These are phyloP conservation scores for Dolichallabes microphthalmus DNA, from an alignment of 2,113 vertebrate species.

Conservation along the genomic window DNA sequence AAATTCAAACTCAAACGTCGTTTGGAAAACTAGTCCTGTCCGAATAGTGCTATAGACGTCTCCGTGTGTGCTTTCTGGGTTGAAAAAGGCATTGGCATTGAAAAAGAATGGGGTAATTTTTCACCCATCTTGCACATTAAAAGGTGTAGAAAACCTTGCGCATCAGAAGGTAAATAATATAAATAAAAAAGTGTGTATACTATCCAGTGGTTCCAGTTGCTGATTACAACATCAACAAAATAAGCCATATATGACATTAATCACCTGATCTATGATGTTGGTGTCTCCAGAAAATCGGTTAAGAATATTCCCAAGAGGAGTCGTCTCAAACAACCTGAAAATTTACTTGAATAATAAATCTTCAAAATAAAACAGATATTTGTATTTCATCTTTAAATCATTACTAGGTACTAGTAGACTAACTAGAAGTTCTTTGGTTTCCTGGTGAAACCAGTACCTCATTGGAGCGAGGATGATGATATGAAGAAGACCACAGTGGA, in stretches of 20 bases:
- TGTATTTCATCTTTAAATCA: not conserved
- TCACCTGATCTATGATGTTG: constrained; percentile 87
- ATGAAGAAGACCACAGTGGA: constrained; percentile 88
- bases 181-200: not conserved
- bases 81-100: too few relatives aligned
- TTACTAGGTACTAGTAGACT: not conserved
- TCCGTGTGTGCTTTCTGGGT: too few relatives aligned
- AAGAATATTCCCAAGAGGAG: constrained; percentile 91
- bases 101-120: too few relatives aligned
- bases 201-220: not conserved
- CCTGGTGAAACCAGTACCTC: constrained; percentile 75
- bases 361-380: not conserved
- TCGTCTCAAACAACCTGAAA: constrained; percentile 94
- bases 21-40: too few relatives aligned
- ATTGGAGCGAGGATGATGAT: constrained; percentile 94
- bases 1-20: too few relatives aligned
- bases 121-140: too few relatives aligned
- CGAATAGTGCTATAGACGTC: too few relatives aligned
- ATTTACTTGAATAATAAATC: not conserved
- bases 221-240: not conserved
- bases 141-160: too few relatives aligned
- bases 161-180: not conserved
- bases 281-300: constrained; percentile 96
- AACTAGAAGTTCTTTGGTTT: not conserved
- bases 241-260: not conserved